Conservation (phyloP, 2,888 invertebrate genomes). For the Papilio elwesi region DNA sequence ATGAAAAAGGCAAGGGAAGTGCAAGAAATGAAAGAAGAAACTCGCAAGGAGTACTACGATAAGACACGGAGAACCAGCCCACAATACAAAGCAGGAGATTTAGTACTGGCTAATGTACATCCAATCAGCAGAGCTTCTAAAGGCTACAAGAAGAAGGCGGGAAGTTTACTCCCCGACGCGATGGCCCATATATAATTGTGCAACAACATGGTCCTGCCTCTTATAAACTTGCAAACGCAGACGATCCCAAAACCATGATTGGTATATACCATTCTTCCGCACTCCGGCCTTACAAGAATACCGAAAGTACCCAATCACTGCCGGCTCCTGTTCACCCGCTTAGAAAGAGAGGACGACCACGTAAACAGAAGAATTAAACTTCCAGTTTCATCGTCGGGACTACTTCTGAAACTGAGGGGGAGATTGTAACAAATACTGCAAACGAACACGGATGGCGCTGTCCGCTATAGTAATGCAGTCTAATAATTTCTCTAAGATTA, state of each 20-base stretch:
- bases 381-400: constrained; percentile 2
- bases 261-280: background rate
- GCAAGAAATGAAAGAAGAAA: too few species aligned
- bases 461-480: too few species aligned
- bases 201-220: background rate
- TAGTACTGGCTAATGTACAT: constrained; percentile 40
- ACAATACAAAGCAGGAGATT: constrained; percentile 39
- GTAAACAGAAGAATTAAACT: background rate
- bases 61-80: constrained; percentile 34
- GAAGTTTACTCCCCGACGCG: background rate
- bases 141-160: constrained; percentile 30
- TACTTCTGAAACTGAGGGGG: constrained; percentile 1
- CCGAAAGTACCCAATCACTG: background rate
- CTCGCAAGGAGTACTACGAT: constrained; percentile 16
- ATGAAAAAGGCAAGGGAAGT: too few species aligned
- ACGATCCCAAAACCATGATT: background rate
- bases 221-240: background rate
- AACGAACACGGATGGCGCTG: too few species aligned
- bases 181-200: background rate
- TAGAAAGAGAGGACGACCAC: background rate
- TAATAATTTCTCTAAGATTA: too few species aligned
- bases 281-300: background rate
- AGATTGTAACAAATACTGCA: background rate
- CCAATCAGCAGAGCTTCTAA: constrained; percentile 38
- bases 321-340: background rate